Evolutionary conservation across 92 coral and sea anemone genomes (phyloP).

Genomic region (Epizoanthus rinbou): DNA sequence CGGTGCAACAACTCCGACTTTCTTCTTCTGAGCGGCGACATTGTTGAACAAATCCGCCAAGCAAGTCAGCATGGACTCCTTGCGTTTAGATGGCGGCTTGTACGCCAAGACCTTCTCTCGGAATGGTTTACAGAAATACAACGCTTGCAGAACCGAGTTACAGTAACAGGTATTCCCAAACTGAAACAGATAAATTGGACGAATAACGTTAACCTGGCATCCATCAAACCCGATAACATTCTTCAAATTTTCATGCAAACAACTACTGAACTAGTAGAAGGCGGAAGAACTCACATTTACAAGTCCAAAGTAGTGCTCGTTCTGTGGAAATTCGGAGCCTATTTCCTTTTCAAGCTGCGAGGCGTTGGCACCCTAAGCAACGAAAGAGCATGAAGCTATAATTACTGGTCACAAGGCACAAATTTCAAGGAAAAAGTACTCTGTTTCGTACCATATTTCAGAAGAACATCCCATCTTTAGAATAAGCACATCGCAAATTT

Average conservation of each 20-base stretch:
- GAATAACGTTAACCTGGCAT: background rate
- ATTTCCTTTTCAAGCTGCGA: constrained; percentile 99
- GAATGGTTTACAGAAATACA: constrained; percentile 96
- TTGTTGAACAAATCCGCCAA: constrained; percentile 93
- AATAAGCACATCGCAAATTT: background rate
- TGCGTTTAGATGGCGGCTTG: constrained; percentile 92
- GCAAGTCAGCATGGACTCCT: constrained; percentile 91
- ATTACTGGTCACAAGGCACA: no score
- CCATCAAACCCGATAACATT: background rate
- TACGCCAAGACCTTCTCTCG: constrained; percentile 93
- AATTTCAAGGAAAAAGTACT: background rate
- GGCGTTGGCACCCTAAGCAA: constrained; percentile 89
- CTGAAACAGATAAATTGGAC: constrained; percentile 48
- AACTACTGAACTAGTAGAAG: background rate
- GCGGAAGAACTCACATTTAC: constrained; percentile 79
- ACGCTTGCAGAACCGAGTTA: constrained; percentile 96
- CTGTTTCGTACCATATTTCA: constrained; percentile 18
- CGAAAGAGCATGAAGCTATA: constrained; percentile 9
- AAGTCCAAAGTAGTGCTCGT: constrained; percentile 97
- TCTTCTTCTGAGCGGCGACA: constrained; percentile 95
- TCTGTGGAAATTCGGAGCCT: constrained; percentile 97
- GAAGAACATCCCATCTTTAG: background rate
- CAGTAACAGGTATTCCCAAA: constrained; percentile 99
- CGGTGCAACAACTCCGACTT: constrained; percentile 98
- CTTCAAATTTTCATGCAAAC: background rate